A percentile compares a stretch with the other conserved stretches of the same genome.
Conservation (phyloP, 1,140 invertebrate species). For the Zaprionus lachaisei region DNA sequence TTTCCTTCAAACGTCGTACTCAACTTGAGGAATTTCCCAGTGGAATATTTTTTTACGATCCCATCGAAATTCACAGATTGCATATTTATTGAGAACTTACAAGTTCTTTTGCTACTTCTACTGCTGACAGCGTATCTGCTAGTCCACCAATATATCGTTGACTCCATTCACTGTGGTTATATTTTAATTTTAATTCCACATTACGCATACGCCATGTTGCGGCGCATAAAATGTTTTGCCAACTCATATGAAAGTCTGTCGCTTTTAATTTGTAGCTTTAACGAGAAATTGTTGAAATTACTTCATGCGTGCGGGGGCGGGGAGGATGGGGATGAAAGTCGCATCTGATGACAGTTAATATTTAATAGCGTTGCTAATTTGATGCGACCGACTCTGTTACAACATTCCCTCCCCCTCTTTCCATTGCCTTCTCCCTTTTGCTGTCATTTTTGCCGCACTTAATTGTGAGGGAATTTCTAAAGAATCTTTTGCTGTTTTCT, state of each 20-base stretch:
- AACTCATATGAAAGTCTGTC: conserved; percentile 42
- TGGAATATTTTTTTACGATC: not conserved
- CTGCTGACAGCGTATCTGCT: conserved; percentile 1
- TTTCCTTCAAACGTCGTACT: not conserved
- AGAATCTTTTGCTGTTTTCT: conserved; percentile 3
- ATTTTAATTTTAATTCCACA: conserved; percentile 29
- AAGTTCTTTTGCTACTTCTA: not conserved
- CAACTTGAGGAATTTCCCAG: not conserved
- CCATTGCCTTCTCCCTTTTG: not conserved
- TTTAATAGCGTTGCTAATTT: conserved; percentile 48
- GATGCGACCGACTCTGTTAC: conserved; percentile 12
- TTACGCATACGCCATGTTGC: conserved; percentile 42
- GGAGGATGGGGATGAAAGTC: not conserved
- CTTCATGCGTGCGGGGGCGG: conserved; percentile 17
- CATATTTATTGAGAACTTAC: not conserved
- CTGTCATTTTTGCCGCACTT: conserved; percentile 4
- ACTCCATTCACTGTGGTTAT: conserved; percentile 6
- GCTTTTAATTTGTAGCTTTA: conserved; percentile 50
- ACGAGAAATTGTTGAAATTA: conserved; percentile 47
- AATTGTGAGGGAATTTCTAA: conserved; percentile 22
- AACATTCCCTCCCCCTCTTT: not conserved
- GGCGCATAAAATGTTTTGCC: conserved; percentile 41
- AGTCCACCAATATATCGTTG: not conserved
- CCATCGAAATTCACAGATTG: not conserved
- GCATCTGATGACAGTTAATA: conserved; percentile 44